A percentile compares a stretch with the other conserved stretches of the same genome.
These are phyloP conservation scores for Botrylloides violaceus DNA, from an alignment of 23 tunicate genomes.

Conservation along the genomic window DNA sequence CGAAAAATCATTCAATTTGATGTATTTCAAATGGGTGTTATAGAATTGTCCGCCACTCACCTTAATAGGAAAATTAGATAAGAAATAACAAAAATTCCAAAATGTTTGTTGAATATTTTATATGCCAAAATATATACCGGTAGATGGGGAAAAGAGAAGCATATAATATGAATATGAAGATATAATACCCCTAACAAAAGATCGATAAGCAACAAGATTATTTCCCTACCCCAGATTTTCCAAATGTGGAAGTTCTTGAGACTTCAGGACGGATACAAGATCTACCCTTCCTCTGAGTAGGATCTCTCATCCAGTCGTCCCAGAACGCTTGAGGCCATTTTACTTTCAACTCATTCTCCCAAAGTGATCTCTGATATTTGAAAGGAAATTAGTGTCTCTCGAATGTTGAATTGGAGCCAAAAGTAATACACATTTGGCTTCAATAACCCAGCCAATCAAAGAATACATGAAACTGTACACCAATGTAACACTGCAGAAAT, in stretches of 20 bases:
- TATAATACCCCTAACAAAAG: background rate
- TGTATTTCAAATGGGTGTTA: constrained; percentile 75
- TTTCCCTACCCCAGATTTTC: constrained; percentile 57
- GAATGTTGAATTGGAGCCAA: too few species aligned
- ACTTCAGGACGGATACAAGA: constrained; percentile 91
- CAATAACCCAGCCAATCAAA: too few species aligned
- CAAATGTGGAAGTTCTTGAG: constrained; percentile 90
- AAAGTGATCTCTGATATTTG: constrained; percentile 37
- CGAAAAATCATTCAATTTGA: constrained; percentile 30
- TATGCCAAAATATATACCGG: too few species aligned
- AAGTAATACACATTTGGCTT: too few species aligned
- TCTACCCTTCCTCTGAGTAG: constrained; percentile 56
- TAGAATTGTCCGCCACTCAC: constrained; percentile 88
- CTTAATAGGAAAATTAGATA: too few species aligned
- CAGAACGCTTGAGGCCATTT: constrained; percentile 94
- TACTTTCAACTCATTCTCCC: constrained; percentile 51
- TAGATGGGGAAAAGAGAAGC: too few species aligned
- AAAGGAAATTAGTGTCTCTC: too few species aligned
- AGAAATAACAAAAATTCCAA: too few species aligned
- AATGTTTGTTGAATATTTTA: too few species aligned
- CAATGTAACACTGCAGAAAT: too few species aligned
- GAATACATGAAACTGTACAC: too few species aligned
- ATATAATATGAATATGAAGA: background rate
- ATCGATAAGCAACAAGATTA: background rate
- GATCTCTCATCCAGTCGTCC: constrained; percentile 98